Percentiles rank a stretch among this genome's conserved stretches.
Evolutionary conservation across 2,113 vertebrate species (phyloP).

Genomic region (Serilophus lunatus): DNA sequence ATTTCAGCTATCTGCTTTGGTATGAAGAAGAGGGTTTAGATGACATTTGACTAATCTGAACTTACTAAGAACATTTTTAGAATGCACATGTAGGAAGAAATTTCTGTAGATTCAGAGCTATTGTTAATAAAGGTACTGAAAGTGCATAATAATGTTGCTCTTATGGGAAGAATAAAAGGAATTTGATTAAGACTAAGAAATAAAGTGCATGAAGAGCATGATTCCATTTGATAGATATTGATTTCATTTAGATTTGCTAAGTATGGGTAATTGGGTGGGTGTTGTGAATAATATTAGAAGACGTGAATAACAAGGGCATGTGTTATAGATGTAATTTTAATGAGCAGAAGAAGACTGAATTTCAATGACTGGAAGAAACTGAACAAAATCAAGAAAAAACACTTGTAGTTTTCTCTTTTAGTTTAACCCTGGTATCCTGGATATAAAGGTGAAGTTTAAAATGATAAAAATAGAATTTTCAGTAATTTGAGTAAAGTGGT

Average conservation of each 20-base stretch:
- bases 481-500: not conserved
- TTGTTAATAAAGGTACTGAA: slow-evolving; percentile 31
- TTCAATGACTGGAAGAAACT: slow-evolving; percentile 46
- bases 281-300: slow-evolving; percentile 52
- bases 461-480: not conserved
- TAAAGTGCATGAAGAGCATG: slow-evolving; percentile 15
- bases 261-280: slow-evolving; percentile 50
- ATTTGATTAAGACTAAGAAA: slow-evolving; percentile 50
- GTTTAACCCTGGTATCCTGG: not conserved
- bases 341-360: slow-evolving; percentile 40
- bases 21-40: not conserved
- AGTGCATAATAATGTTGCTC: not conserved
- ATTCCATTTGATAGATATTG: slow-evolving; percentile 61
- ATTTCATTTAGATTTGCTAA: slow-evolving; percentile 66
- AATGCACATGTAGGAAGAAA: not conserved
- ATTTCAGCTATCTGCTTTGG: not conserved
- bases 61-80: not conserved
- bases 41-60: not conserved
- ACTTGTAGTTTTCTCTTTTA: not conserved
- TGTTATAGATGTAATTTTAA: slow-evolving; percentile 52
- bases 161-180: slow-evolving; percentile 51
- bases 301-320: slow-evolving; percentile 47
- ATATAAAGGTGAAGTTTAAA: not conserved
- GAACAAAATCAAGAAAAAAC: not conserved
- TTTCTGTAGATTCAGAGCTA: not conserved